Base-by-base conservation (phyloP, 1,140 invertebrate species). In the Holcopasites calliopsidis region DNA sequence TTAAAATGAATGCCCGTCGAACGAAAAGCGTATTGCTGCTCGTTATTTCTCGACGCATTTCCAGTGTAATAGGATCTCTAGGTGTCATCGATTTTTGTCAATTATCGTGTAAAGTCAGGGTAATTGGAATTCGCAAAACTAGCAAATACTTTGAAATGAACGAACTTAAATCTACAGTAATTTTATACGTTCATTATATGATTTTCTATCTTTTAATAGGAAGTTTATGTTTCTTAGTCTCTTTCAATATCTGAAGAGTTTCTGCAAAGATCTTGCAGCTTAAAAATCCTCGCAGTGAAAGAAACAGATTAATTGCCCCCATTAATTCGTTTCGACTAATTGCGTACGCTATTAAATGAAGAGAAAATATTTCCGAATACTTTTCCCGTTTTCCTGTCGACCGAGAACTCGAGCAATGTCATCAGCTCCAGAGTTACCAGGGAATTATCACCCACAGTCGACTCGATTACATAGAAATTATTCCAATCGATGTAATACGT, bases 401-500 rank as follows among this genome's bases (percentile, higher is more conserved):
- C n/a, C 35, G 28, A 26, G 21, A 21, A 11, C 13, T 6, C 11
- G 23, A 38, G 44, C 61, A 74, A 66, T 66, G 71, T 21, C 31
- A 66, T 1, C 31, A 26, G 40, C 55, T 10, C 16, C 71, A 74
- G 44, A 23, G 50, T 66, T 38, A 42, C n/a, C 23, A 44, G n/a
- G 0, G 23, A 55, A 55, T 28, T 23, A 65, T 40, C 35, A 13
- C 0, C 28, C 11, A 3, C 0, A 42, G n/a, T n/a, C 5, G 28
- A 10, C 28, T 13, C 18, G 38, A 31, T 80, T 71, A 61, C 65
- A 52, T 54, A 28, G 54, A 47, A 64, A 82, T 70, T 35, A 68
- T 73, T 82, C 35, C 28, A 66, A 38, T 26, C 60, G 62, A 54
- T 77, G 69, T 82, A 82, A 55, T 82, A 82, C 16, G 55, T 49